Conservation (phyloP, 2,888 invertebrate species). For the Hirtodrosophila duncani region DNA sequence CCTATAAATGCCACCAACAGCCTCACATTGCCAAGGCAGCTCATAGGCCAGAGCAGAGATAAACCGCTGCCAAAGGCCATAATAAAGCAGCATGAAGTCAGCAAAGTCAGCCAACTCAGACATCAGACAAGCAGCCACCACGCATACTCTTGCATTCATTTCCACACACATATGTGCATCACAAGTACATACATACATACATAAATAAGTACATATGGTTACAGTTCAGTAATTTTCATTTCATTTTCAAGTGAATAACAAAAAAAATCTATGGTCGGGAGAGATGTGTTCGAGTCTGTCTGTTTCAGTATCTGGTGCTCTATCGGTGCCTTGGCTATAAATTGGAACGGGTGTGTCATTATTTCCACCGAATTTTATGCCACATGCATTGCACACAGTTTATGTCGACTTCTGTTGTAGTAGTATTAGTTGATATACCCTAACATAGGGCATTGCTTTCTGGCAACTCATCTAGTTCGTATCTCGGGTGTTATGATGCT, state of each 20-base stretch:
- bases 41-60: slow-evolving; percentile 26
- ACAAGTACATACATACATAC: too few relatives aligned
- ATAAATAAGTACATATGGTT: slow-evolving; percentile 65
- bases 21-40: slow-evolving; percentile 13
- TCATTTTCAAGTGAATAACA: slow-evolving; percentile 58
- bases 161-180: too few relatives aligned
- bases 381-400: slow-evolving; percentile 70
- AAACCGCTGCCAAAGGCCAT: slow-evolving; percentile 38
- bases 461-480: too few relatives aligned
- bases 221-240: slow-evolving; percentile 71
- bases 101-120: too few relatives aligned
- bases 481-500: neutral
- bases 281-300: slow-evolving; percentile 45
- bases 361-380: slow-evolving; percentile 69
- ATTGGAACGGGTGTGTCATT: slow-evolving; percentile 73
- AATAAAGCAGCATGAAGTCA: slow-evolving; percentile 46
- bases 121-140: too few relatives aligned
- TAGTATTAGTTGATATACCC: neutral
- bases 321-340: slow-evolving; percentile 29
- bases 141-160: too few relatives aligned
- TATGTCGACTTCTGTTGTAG: slow-evolving; percentile 7
- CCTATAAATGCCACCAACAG: neutral
- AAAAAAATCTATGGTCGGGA: slow-evolving; percentile 29
- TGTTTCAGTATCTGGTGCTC: slow-evolving; percentile 9
- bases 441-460: too few relatives aligned